These are phyloP conservation scores for Metaphire vulgaris DNA, from an alignment of 1,140 invertebrate species.

Conservation along the genomic window DNA sequence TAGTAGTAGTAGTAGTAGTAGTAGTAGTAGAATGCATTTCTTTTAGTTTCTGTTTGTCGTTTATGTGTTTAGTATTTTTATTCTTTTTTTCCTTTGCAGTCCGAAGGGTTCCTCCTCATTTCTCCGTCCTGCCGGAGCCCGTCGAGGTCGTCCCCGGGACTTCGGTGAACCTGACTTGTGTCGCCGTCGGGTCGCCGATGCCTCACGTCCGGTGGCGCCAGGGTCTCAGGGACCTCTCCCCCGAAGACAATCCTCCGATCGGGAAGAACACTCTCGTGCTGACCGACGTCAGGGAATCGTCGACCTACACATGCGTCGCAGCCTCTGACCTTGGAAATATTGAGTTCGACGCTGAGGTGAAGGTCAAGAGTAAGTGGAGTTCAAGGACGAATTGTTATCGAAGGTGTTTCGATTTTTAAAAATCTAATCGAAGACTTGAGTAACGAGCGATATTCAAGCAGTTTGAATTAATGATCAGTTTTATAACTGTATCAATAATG, in stretches of 20 bases:
- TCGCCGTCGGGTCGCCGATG: slow-evolving; percentile 94
- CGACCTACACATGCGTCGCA: slow-evolving; percentile 18
- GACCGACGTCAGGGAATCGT: slow-evolving; percentile 63
- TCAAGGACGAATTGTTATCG: neutral
- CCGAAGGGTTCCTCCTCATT: slow-evolving; percentile 83
- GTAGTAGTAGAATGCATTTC: too few relatives aligned
- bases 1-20: too few relatives aligned
- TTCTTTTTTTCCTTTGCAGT: slow-evolving; percentile 62
- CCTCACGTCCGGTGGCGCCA: slow-evolving; percentile 93
- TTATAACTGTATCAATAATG: too few relatives aligned
- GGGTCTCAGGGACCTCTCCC: slow-evolving; percentile 72
- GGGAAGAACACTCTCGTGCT: slow-evolving; percentile 73
- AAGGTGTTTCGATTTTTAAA: too few relatives aligned
- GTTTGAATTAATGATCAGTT: too few relatives aligned
- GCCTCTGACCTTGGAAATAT: slow-evolving; percentile 16
- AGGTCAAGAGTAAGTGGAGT: neutral
- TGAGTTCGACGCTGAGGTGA: slow-evolving; percentile 11
- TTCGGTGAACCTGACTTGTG: slow-evolving; percentile 86
- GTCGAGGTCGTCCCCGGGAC: slow-evolving; percentile 86
- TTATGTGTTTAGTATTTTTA: too few relatives aligned
- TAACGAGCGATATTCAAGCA: too few relatives aligned
- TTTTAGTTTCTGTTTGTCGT: neutral
- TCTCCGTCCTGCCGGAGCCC: slow-evolving; percentile 79
- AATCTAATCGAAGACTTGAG: too few relatives aligned
- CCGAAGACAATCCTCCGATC: slow-evolving; percentile 54